phyloP scores from a whole-genome alignment of 23 tunicate species.

The Clavelina lepadiformis region DNA sequence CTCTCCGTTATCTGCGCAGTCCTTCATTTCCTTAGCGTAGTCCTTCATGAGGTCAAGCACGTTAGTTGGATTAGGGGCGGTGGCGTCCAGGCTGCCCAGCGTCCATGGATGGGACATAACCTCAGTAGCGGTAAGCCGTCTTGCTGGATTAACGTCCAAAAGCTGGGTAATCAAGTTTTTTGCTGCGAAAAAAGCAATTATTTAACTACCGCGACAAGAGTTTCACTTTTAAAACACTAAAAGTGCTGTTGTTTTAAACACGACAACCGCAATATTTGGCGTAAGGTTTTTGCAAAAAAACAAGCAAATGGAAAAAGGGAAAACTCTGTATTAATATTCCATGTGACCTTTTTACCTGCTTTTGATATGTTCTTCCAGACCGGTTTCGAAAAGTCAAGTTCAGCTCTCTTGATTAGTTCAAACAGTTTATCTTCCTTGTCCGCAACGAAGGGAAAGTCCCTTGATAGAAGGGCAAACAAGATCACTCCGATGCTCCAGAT shows the following conservation, averaged over 20 bases:
- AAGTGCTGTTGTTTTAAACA: no score
- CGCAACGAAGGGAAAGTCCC: conserved; percentile 70
- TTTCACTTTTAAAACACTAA: no score
- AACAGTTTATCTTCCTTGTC: conserved; percentile 78
- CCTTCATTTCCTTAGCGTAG: conserved; percentile 65
- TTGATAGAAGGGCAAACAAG: conserved; percentile 52
- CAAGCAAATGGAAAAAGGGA: no score
- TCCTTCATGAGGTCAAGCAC: conserved; percentile 83
- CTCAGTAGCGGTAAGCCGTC: conserved; percentile 78
- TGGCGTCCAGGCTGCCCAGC: conserved; percentile 35
- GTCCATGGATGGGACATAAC: conserved; percentile 69
- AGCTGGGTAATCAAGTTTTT: conserved; percentile 45
- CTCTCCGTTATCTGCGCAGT: conserved; percentile 19
- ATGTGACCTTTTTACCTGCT: conserved; percentile 54
- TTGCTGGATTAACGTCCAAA: conserved; percentile 75
- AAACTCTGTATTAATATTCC: no score
- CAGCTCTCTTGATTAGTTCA: conserved; percentile 67
- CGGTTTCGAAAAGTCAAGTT: conserved; percentile 45
- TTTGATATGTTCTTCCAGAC: conserved; percentile 55
- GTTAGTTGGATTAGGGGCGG: conserved; percentile 48
- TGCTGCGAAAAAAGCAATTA: no score
- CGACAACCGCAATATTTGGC: no score
- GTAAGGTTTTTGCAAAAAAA: no score
- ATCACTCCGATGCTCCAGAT: conserved; percentile 94
- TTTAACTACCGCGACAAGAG: no score